Base-by-base conservation (phyloP, 2,888 invertebrate species). In the Tenthredo mesomela region DNA sequence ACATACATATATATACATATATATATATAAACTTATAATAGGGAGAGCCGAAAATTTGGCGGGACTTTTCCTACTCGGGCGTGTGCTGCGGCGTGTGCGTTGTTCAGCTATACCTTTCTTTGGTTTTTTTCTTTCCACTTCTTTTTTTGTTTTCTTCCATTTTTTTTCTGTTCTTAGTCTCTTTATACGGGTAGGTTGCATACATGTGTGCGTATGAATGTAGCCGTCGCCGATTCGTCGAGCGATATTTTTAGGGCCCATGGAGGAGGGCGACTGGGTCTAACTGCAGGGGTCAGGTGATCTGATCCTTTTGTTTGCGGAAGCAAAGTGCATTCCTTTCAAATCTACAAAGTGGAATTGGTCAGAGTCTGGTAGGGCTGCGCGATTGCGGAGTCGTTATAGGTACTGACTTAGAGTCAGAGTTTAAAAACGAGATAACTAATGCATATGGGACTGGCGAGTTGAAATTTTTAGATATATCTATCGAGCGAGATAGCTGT, bases 241-340 rank as follows among this genome's bases (percentile, higher is more conserved):
- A 25, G 61, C 21, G 6, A 61, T 61, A 12, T 61, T 61, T 61
- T 61, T 61, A 1, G 25, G 21, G 61, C 9, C 61, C 25, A n/a
- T 29, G 29, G 2, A 65, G 1, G 12, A 9, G 7, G 15, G 33
- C 25, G 33, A 33, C 67, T 5, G 43, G 7, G 21, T 21, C 6
- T n/a, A 54, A 54, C 54, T 54, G 54, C 54, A 54, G n/a, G 25
- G 77, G 77, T 77, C 77, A 77, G 50, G 77, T 77, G 47, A 50
- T 77, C 29, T 12, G 29, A 77, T 50, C 29, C 65, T 65, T 58
- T 61, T 80, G 80, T 80, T 61, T 58, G 80, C 82, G 67, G 82
- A 82, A 82, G 67, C 82, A 82, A 82, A 82, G 82, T 82, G 82
- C 82, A 82, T 82, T 82, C 82, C 82, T 82, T 65, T 50, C 7